Evolutionary conservation across 2,113 vertebrate species (phyloP).

Genomic region (Microtus richardsoni): DNA sequence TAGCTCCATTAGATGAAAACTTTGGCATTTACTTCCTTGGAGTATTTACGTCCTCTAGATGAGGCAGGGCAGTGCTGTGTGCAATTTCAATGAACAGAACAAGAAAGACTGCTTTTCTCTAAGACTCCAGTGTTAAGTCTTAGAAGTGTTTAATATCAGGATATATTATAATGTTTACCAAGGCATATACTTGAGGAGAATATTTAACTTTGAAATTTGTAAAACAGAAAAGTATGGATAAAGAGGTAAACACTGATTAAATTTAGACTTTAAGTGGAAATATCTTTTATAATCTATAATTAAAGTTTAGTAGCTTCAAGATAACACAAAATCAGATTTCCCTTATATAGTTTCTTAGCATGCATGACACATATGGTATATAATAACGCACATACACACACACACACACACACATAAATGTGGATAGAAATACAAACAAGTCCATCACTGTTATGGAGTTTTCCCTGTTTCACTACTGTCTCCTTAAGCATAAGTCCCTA

Average conservation of each 20-base stretch:
- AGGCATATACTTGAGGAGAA: constrained; percentile 17
- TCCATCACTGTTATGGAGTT: neutral
- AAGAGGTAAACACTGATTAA: constrained; percentile 13
- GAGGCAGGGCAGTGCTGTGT: neutral
- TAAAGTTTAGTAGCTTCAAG: constrained; percentile 8
- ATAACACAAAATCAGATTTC: neutral
- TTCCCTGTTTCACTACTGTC: neutral
- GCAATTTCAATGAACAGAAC: neutral
- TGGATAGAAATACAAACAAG: neutral
- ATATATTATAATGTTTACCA: constrained; percentile 3
- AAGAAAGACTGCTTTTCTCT: neutral
- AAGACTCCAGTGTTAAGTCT: neutral
- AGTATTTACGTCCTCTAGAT: neutral
- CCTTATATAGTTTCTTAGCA: neutral
- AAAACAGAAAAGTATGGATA: neutral
- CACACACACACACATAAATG: neutral
- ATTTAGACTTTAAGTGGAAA: neutral
- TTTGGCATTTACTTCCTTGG: neutral
- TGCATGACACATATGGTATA: neutral
- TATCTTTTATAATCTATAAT: neutral
- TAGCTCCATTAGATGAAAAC: neutral
- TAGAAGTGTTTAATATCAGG: neutral
- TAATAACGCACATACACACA: neutral
- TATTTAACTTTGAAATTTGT: constrained; percentile 45
- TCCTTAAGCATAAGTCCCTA: neutral